These are phyloP conservation scores for Xylota segnis DNA, from an alignment of 2,888 invertebrate species.

Conservation along the genomic window DNA sequence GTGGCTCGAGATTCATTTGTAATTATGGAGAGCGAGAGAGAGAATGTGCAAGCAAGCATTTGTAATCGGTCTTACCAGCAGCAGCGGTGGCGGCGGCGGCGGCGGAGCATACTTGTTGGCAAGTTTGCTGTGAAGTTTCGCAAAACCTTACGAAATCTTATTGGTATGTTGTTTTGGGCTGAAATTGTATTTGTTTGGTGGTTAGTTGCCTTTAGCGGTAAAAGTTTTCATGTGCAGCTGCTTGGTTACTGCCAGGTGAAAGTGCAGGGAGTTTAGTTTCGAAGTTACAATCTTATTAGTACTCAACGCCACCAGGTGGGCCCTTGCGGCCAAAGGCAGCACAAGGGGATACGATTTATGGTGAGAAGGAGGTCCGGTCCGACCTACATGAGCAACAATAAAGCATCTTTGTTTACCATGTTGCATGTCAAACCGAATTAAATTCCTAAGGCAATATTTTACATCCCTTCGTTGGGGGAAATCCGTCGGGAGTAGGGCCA, in stretches of 20 bases:
- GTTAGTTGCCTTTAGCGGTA: background rate
- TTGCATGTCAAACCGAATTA: conserved; percentile 23
- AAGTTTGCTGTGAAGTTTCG: conserved; percentile 1
- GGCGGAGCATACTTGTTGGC: background rate
- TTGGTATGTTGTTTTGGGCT: conserved; percentile 13
- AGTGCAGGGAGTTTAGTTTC: conserved; percentile 1
- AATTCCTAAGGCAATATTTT: conserved; percentile 5
- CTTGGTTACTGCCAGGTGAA: background rate
- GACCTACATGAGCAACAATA: background rate
- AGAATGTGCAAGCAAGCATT: conserved; percentile 22
- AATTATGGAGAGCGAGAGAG: conserved; percentile 47
- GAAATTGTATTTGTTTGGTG: background rate
- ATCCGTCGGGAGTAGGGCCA: background rate
- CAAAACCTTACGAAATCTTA: conserved; percentile 7
- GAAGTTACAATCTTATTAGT: background rate
- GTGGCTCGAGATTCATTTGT: conserved; percentile 41
- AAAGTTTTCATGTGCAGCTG: background rate
- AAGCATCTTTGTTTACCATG: conserved; percentile 3
- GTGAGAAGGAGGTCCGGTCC: background rate
- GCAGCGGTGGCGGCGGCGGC: no score
- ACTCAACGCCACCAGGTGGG: background rate
- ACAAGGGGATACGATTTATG: background rate
- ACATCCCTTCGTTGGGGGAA: background rate
- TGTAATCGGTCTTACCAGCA: background rate
- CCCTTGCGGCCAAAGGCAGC: no score